Evolutionary conservation across 2,888 invertebrate genomes (phyloP).

Genomic region (Ophioninae sp.): DNA sequence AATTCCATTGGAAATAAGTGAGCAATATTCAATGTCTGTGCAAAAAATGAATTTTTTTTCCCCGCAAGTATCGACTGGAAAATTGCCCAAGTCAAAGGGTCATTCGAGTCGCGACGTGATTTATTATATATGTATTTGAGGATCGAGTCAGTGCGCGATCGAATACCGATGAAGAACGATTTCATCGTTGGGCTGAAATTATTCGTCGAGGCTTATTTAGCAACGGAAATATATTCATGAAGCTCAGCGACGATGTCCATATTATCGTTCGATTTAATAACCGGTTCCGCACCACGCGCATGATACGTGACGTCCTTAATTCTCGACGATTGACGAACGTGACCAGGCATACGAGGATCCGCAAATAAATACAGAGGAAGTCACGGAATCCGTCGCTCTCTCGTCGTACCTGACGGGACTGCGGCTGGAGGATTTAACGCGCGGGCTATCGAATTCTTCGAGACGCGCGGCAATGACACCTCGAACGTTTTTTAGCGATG

Average conservation of each 20-base stretch:
- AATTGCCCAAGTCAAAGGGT: not conserved
- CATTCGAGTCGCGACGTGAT: not conserved
- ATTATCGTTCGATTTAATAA: constrained; percentile 58
- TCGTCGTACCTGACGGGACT: constrained; percentile 74
- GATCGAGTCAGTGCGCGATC: not conserved
- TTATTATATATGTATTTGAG: not conserved
- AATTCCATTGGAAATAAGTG: not conserved
- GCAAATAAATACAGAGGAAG: constrained; percentile 76
- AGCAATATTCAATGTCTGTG: not conserved
- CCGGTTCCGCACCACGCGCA: constrained; percentile 60
- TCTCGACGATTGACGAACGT: constrained; percentile 75
- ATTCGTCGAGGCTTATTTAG: constrained; percentile 5
- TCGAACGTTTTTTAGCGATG: constrained; percentile 17
- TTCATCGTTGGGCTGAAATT: not conserved
- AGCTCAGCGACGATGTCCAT: constrained; percentile 35
- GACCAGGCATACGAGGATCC: constrained; percentile 75
- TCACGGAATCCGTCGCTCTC: constrained; percentile 74
- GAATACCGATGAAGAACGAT: not conserved
- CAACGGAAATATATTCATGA: constrained; percentile 42
- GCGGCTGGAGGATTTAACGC: constrained; percentile 67
- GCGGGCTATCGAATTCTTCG: constrained; percentile 55
- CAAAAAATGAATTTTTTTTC: not conserved
- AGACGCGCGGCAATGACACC: constrained; percentile 33
- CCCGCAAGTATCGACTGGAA: not conserved
- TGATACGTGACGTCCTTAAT: constrained; percentile 75